phyloP scores from a whole-genome alignment of 2,797 vertebrate species.

The Lutjanus argentimaculatus region DNA sequence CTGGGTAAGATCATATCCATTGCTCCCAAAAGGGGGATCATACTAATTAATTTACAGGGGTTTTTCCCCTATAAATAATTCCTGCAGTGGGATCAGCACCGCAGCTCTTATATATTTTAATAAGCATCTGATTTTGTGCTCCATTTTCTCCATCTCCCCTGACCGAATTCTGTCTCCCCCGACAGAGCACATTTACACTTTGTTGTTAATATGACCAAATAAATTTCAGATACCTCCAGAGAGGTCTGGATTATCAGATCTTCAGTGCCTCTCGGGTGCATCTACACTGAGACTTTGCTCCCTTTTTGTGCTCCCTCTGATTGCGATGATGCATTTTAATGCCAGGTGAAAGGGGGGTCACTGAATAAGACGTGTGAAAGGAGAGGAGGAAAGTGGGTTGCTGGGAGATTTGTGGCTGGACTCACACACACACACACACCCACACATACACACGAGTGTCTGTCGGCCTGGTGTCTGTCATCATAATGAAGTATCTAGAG shows the following conservation, averaged over 20 bases:
- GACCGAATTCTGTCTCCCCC: constrained; percentile 12
- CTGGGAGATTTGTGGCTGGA: constrained; percentile 34
- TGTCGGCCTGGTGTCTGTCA: constrained; percentile 62
- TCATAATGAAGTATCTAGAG: constrained; percentile 71
- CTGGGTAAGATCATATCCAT: neutral
- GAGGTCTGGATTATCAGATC: constrained; percentile 24
- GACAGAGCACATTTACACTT: constrained; percentile 27
- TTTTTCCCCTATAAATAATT: constrained; percentile 49
- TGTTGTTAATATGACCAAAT: constrained; percentile 42
- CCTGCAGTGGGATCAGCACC: constrained; percentile 25
- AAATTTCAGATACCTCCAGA: neutral
- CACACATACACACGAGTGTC: constrained; percentile 10
- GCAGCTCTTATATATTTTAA: constrained; percentile 38
- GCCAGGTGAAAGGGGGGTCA: constrained; percentile 24
- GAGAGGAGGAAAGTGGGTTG: constrained; percentile 34
- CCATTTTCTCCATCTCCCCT: constrained; percentile 16
- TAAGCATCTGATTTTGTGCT: constrained; percentile 39
- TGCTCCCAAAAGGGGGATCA: constrained; percentile 11
- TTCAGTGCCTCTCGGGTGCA: neutral
- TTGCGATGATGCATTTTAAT: constrained; percentile 37
- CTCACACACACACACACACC: constrained; percentile 34
- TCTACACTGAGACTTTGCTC: neutral
- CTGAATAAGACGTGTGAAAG: constrained; percentile 4
- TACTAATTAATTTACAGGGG: constrained; percentile 38
- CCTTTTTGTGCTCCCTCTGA: constrained; percentile 10